A percentile compares a stretch with the other conserved stretches of the same genome.
Evolutionary conservation across 2,113 vertebrate genomes (phyloP).

Genomic region (Ochotona curzoniae): DNA sequence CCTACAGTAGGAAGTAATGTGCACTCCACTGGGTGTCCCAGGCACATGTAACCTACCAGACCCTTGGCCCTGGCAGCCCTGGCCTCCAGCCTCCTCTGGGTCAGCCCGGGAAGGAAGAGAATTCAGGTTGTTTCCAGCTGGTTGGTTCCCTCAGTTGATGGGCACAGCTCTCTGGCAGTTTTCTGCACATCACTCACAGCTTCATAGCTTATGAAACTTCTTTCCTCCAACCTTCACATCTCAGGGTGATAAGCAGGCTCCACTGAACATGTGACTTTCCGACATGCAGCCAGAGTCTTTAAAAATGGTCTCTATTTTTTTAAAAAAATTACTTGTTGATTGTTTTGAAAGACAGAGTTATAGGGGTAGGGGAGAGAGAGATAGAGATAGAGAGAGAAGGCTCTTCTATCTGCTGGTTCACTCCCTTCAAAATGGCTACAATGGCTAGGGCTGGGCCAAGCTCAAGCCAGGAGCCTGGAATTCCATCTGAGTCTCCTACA

Average conservation of each 20-base stretch:
- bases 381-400: too few relatives aligned
- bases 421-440: too few relatives aligned
- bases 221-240: background rate
- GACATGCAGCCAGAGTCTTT: background rate
- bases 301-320: background rate
- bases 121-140: accelerated
- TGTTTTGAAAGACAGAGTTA: too few relatives aligned
- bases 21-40: accelerated
- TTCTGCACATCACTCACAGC: background rate
- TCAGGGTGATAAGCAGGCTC: background rate
- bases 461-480: too few relatives aligned
- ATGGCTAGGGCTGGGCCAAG: too few relatives aligned
- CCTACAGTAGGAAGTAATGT: background rate
- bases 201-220: background rate
- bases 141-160: background rate
- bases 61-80: background rate
- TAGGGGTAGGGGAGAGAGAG: too few relatives aligned
- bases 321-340: too few relatives aligned
- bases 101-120: too few relatives aligned
- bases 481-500: too few relatives aligned
- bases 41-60: accelerated
- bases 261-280: background rate
- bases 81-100: background rate
- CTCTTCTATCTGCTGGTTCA: too few relatives aligned
- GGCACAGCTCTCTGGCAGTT: background rate